Conservation (phyloP, 2,113 vertebrate genomes). For the Oncorhynchus kisutch region DNA sequence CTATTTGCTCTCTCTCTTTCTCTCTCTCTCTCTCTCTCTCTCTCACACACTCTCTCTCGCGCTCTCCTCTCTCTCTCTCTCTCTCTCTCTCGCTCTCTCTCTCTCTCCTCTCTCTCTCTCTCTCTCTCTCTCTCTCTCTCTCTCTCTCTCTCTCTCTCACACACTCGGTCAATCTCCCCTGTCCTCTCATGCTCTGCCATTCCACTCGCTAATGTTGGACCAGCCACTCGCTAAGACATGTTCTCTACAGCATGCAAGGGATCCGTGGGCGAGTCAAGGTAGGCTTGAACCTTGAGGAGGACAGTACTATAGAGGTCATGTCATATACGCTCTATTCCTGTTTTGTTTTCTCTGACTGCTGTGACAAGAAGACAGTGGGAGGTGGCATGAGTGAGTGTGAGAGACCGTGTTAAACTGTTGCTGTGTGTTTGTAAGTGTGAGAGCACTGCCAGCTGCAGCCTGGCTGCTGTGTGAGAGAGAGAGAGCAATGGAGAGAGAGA, state of each 20-base stretch:
- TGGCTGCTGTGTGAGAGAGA: neutral
- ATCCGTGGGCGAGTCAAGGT: constrained; percentile 51
- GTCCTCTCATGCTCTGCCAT: neutral
- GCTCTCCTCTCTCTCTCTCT: neutral
- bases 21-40: neutral
- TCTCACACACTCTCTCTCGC: neutral
- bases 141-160: neutral
- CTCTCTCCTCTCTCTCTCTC: neutral
- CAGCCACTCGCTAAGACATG: constrained; percentile 37
- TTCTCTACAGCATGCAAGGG: constrained; percentile 44
- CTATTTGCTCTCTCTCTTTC: constrained; percentile 11
- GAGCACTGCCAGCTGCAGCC: neutral
- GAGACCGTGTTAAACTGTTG: neutral
- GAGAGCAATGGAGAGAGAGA: too few relatives aligned
- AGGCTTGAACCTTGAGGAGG: constrained; percentile 21
- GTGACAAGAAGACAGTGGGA: neutral
- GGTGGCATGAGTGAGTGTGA: constrained; percentile 11
- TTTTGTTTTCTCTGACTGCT: neutral
- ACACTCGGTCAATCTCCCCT: neutral
- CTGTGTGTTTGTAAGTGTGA: neutral
- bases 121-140: neutral
- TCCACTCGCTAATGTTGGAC: constrained; percentile 28
- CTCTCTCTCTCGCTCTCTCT: neutral
- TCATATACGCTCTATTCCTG: neutral
- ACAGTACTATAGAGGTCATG: neutral